phyloP scores from a whole-genome alignment of 2,888 invertebrate species.

The Ophioninae sp. region DNA sequence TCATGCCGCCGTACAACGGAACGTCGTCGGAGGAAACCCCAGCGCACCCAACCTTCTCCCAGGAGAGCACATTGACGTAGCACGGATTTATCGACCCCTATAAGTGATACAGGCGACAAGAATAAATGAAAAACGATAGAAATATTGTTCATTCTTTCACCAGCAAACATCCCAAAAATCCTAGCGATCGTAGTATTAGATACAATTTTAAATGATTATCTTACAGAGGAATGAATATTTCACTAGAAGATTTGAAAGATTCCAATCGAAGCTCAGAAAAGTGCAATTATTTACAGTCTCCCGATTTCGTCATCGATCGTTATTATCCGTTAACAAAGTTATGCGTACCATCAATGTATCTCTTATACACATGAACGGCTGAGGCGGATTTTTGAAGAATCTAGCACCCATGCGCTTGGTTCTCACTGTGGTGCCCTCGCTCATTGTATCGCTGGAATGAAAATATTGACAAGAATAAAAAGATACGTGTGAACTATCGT shows the following conservation, averaged over 20 bases:
- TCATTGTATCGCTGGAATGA: slow-evolving; percentile 72
- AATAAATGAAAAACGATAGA: not conserved
- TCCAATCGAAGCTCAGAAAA: not conserved
- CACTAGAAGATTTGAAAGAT: too few relatives aligned
- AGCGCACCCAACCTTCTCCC: slow-evolving; percentile 88
- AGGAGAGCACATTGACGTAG: slow-evolving; percentile 86
- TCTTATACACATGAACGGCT: slow-evolving; percentile 87
- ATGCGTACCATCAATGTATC: slow-evolving; percentile 79
- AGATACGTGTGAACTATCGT: not conserved
- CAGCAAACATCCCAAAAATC: not conserved
- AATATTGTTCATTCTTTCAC: not conserved
- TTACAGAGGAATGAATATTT: too few relatives aligned
- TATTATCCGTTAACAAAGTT: not conserved
- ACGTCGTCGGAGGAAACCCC: slow-evolving; percentile 86
- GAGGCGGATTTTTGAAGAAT: slow-evolving; percentile 88
- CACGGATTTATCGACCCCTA: slow-evolving; percentile 77
- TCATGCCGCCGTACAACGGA: slow-evolving; percentile 88
- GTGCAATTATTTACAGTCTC: not conserved
- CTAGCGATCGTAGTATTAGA: too few relatives aligned
- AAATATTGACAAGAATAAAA: slow-evolving; percentile 10
- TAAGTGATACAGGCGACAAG: slow-evolving; percentile 25
- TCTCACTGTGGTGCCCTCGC: slow-evolving; percentile 72
- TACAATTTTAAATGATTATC: too few relatives aligned
- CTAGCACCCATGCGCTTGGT: slow-evolving; percentile 80
- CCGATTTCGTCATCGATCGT: not conserved